Evolutionary conservation across 2,797 vertebrate species (phyloP), one percentile per base, ranked within the genome.

Genomic region (Epinephelus awoara): DNA sequence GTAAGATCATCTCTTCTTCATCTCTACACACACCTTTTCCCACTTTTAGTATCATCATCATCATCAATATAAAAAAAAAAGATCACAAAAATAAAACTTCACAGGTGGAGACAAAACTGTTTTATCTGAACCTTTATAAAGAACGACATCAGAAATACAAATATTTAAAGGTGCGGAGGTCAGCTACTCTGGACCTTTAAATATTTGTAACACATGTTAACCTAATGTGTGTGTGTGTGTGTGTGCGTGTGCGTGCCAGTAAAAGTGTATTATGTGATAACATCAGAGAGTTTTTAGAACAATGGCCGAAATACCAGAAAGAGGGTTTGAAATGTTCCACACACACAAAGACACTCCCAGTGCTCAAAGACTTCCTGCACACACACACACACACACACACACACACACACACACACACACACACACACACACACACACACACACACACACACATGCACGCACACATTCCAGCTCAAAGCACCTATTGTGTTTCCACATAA

Each of bases 331-430:
- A 94, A 95, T 94, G 89, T 93, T 90, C 89, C 79, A 47, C 85
- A 88, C 85, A 83, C 59, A 89, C 70, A 88, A 69, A 85, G 80
- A 91, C 86, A 78, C 84, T 71, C 76, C 83, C 88, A 78, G 72
- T 64, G 67, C 85, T 92, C 90, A 91, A 94, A 93, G 89, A 81
- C 85, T 91, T 93, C 91, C 93, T 92, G 84, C 21, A 15, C 55
- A 77, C 54, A 63, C 61, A 67, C 65, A 63, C 73, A 72, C 75
- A 71, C 38, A 72, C 72, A 79, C 50, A 58, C 57, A 71, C 67
- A 64, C 63, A 75, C 64, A 78, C 75, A 82, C 67, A 74, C 67
- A 68, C 74, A 83, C 87, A 88, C 89, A 84, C 57, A 85, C 72
- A 86, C 66, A 62, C 74, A 76, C 19, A 17, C 40, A 57, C 57